Conservation (phyloP, 2,797 vertebrate genomes). For the Rousettus madagascariensis region DNA sequence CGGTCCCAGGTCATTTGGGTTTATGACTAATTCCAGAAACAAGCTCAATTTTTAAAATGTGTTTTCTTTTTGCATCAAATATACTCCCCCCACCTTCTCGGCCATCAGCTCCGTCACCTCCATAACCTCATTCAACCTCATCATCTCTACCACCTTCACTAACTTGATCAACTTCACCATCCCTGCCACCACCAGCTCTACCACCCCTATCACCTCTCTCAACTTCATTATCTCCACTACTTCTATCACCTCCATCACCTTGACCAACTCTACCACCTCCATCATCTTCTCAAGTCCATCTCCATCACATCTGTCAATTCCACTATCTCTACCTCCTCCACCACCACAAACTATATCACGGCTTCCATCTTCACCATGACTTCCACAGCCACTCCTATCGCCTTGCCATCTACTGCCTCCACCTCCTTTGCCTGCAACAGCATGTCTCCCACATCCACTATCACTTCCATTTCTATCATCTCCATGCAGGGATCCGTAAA, state of each 20-base stretch:
- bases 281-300: not conserved
- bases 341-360: fast-evolving
- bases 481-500: not conserved
- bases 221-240: not conserved
- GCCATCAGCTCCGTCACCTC: not conserved
- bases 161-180: not conserved
- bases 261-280: not conserved
- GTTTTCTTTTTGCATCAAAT: not conserved
- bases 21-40: not conserved
- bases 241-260: not conserved
- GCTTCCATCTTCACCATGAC: not conserved
- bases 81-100: not conserved
- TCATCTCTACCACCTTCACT: not conserved
- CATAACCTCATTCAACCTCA: too few species aligned
- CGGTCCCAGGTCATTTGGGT: not conserved
- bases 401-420: too few species aligned
- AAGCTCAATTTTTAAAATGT: not conserved
- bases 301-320: not conserved
- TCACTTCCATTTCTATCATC: not conserved
- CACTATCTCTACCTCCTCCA: not conserved
- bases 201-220: not conserved
- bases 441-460: not conserved
- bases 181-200: not conserved
- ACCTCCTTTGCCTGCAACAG: too few species aligned
- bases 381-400: not conserved